These are phyloP conservation scores for Scaptomyza cyrtandrae DNA, from an alignment of 2,888 invertebrate genomes.

Conservation along the genomic window DNA sequence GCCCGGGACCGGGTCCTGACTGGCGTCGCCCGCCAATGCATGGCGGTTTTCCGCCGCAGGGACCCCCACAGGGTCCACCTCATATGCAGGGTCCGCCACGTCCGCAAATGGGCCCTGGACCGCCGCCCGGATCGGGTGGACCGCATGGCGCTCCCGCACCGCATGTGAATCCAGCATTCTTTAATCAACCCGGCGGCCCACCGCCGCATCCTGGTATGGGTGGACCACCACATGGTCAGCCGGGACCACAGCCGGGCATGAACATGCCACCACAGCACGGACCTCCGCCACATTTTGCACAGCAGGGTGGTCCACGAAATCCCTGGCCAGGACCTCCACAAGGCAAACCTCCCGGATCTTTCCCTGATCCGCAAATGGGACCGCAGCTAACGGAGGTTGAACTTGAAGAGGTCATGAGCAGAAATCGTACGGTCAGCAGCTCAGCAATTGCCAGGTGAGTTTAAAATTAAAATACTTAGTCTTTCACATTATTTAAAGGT, in stretches of 20 bases:
- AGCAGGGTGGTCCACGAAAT: constrained; percentile 89
- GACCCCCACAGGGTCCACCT: constrained; percentile 88
- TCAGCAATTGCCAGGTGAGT: constrained; percentile 92
- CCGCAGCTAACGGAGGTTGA: constrained; percentile 94
- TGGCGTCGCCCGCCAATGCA: constrained; percentile 92
- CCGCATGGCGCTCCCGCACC: constrained; percentile 92
- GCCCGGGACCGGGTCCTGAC: constrained; percentile 88
- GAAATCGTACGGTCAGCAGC: constrained; percentile 98
- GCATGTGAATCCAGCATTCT: constrained; percentile 98
- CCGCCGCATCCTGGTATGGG: constrained; percentile 85
- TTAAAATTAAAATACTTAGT: neutral
- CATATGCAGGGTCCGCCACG: constrained; percentile 88
- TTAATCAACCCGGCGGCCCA: constrained; percentile 88
- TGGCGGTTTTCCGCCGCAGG: constrained; percentile 87
- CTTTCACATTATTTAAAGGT: neutral
- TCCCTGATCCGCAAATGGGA: constrained; percentile 84
- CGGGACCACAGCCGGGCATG: constrained; percentile 85
- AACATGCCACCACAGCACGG: constrained; percentile 86
- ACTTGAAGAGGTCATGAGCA: constrained; percentile 98
- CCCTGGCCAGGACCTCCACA: constrained; percentile 87
- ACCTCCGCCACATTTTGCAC: constrained; percentile 89
- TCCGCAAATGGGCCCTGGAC: constrained; percentile 86
- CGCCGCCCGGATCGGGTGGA: constrained; percentile 83
- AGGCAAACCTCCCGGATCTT: constrained; percentile 83
- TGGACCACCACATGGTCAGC: constrained; percentile 86